Conservation (phyloP, 2,113 vertebrate genomes). For the Ailuropoda melanoleuca region DNA sequence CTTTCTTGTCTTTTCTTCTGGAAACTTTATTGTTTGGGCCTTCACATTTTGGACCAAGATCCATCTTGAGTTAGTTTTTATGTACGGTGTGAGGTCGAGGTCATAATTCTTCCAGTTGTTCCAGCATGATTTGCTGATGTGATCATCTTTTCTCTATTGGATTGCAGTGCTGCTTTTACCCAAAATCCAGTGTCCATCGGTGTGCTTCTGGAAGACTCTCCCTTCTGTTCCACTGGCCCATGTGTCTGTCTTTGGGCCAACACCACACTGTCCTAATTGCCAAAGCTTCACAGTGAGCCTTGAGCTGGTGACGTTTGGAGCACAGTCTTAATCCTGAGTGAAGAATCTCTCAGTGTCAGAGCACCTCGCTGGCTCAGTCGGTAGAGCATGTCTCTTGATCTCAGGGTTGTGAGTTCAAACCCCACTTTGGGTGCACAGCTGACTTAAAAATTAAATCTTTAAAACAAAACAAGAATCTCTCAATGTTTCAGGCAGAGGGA, state of each 20-base stretch:
- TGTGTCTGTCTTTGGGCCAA: neutral
- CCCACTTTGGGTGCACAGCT: neutral
- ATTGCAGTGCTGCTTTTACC: neutral
- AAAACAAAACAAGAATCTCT: neutral
- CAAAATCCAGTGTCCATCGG: neutral
- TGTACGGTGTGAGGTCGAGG: neutral
- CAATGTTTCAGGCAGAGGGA: neutral
- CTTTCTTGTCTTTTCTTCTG: neutral
- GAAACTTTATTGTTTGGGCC: neutral
- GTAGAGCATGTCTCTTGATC: neutral
- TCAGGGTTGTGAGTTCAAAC: neutral
- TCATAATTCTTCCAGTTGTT: accelerated
- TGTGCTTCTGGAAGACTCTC: neutral
- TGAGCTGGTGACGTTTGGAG: neutral
- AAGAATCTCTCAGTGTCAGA: neutral
- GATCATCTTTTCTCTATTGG: neutral
- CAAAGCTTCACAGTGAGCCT: neutral
- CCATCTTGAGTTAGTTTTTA: too few relatives aligned
- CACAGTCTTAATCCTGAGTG: neutral
- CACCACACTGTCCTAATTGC: neutral
- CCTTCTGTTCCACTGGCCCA: too few relatives aligned
- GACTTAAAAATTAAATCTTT: neutral
- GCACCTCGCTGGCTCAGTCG: neutral
- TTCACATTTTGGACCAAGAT: neutral
- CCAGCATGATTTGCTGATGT: accelerated